Conservation (phyloP, 2,113 vertebrate genomes). For the Marmota flaviventris region DNA sequence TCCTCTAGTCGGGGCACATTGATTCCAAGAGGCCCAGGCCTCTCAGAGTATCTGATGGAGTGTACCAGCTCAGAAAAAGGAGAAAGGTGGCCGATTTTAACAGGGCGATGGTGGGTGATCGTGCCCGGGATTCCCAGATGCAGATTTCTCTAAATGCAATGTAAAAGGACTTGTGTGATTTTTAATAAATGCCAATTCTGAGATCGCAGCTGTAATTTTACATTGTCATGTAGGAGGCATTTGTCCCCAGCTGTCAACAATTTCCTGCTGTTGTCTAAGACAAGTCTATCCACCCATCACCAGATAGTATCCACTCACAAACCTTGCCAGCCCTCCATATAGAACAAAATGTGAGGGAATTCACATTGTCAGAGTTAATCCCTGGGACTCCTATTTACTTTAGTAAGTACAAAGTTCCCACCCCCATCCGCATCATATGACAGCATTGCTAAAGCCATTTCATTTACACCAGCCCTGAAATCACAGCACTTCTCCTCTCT, state of each 20-base stretch:
- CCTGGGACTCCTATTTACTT: constrained; percentile 17
- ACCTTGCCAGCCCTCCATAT: background rate
- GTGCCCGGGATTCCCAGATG: background rate
- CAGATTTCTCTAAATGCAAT: background rate
- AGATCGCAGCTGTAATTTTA: background rate
- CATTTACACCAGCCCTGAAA: background rate
- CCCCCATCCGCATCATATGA: background rate
- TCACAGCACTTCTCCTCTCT: background rate
- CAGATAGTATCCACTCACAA: background rate
- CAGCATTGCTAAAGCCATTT: background rate
- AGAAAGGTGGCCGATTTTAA: background rate
- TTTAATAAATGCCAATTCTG: constrained; percentile 44
- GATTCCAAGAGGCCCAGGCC: background rate
- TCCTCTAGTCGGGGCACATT: background rate
- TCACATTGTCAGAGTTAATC: constrained; percentile 44
- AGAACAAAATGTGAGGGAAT: constrained; percentile 23
- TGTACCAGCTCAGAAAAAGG: background rate
- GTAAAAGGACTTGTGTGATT: background rate
- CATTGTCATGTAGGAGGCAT: background rate
- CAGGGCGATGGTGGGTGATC: too few species aligned
- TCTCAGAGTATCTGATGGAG: background rate
- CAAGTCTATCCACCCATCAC: background rate
- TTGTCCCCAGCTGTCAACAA: background rate
- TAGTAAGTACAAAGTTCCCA: constrained; percentile 6
- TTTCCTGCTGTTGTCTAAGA: background rate